Percentiles rank a stretch among this genome's conserved stretches.
phyloP scores from a whole-genome alignment of 2,113 vertebrate species.

The Strigops habroptila region DNA sequence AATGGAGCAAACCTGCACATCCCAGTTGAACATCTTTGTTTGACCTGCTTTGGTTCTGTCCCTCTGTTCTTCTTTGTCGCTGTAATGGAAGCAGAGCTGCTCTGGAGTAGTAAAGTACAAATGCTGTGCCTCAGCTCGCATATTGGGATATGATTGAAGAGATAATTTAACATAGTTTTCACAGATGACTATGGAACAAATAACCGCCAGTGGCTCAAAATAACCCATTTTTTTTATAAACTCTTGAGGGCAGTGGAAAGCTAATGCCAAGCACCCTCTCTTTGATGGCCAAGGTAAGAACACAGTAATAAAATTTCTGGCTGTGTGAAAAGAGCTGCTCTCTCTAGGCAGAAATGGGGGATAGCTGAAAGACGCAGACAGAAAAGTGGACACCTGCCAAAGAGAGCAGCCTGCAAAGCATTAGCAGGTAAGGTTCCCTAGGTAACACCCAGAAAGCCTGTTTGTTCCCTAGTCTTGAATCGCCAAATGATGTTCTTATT shows the following conservation, averaged over 20 bases:
- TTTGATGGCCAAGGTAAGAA: not conserved
- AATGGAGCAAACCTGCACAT: not conserved
- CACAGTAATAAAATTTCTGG: not conserved
- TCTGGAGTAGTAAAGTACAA: conserved; percentile 6
- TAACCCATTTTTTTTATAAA: not conserved
- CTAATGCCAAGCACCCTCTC: not conserved
- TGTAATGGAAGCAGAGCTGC: not conserved
- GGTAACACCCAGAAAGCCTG: not conserved
- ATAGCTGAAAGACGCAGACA: not conserved
- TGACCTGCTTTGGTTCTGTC: not conserved
- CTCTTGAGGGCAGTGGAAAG: not conserved
- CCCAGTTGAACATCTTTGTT: not conserved
- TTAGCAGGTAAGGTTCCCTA: not conserved
- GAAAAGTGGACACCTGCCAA: not conserved
- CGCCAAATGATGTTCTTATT: not conserved
- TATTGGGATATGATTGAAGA: not conserved
- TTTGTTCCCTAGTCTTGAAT: not conserved
- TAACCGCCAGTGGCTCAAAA: not conserved
- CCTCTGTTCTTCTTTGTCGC: not conserved
- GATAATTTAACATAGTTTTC: not conserved
- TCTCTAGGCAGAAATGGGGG: not conserved
- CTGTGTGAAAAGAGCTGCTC: not conserved
- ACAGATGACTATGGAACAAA: not conserved
- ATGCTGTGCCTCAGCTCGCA: not conserved
- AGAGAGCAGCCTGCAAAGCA: not conserved